phyloP scores from a whole-genome alignment of 1,140 invertebrate species.

The Drosophila oshimai region DNA sequence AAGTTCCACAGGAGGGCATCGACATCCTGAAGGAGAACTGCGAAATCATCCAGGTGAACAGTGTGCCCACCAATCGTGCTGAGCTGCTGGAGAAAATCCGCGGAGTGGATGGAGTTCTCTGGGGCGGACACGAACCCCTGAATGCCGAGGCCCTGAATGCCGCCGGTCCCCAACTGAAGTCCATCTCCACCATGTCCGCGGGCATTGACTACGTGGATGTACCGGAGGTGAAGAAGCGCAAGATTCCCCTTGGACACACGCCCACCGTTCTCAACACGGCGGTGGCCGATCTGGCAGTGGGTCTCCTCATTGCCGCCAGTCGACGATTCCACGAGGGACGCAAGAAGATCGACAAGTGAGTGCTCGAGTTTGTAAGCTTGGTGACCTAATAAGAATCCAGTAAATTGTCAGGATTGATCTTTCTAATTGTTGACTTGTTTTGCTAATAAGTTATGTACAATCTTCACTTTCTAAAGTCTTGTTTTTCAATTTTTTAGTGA shows the following conservation, averaged over 20 bases:
- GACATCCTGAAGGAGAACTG: slow-evolving; percentile 78
- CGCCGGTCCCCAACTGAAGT: slow-evolving; percentile 89
- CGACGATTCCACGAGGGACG: slow-evolving; percentile 92
- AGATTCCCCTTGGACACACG: slow-evolving; percentile 92
- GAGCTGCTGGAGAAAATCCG: slow-evolving; percentile 85
- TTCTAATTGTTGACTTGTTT: slow-evolving; percentile 82
- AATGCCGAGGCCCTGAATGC: slow-evolving; percentile 89
- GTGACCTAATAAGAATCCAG: too few relatives aligned
- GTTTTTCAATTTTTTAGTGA: slow-evolving; percentile 84
- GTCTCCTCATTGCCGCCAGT: slow-evolving; percentile 77
- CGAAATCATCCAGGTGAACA: slow-evolving; percentile 61
- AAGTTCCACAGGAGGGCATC: slow-evolving; percentile 78
- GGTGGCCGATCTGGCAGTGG: slow-evolving; percentile 93
- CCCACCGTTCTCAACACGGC: slow-evolving; percentile 95
- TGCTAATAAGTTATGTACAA: too few relatives aligned
- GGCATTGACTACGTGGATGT: slow-evolving; percentile 91
- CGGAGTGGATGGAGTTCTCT: slow-evolving; percentile 87
- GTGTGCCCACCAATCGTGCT: slow-evolving; percentile 72
- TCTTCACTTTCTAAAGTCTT: slow-evolving; percentile 85
- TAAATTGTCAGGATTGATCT: too few relatives aligned
- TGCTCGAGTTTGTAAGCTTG: too few relatives aligned
- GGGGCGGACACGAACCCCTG: slow-evolving; percentile 87
- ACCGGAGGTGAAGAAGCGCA: slow-evolving; percentile 86
- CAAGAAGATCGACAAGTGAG: slow-evolving; percentile 71
- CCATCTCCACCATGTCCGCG: slow-evolving; percentile 95